phyloP scores from a whole-genome alignment of 30 jellyfish, hydroid and myxozoan genomes.

The Mastigias papua region DNA sequence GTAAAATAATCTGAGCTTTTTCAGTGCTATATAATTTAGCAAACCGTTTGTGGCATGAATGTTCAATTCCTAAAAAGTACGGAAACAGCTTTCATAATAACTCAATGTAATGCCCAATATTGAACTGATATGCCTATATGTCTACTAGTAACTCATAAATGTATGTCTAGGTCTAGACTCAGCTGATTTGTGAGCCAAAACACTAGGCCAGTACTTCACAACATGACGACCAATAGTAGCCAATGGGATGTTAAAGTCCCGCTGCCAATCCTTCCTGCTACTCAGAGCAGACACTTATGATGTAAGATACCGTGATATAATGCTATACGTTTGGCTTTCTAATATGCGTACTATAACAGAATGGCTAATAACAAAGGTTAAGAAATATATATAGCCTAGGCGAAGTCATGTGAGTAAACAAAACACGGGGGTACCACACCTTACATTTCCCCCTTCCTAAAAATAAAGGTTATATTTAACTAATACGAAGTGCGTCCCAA shows the following conservation, averaged over 20 bases:
- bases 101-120: not conserved
- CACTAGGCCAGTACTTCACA: not conserved
- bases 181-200: not conserved
- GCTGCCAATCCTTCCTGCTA: not conserved
- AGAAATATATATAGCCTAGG: conserved; percentile 1
- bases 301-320: conserved; percentile 10
- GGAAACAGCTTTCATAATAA: too few relatives aligned
- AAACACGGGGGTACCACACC: conserved; percentile 53
- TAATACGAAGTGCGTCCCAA: conserved; percentile 29
- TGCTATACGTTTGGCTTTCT: conserved; percentile 6
- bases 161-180: not conserved
- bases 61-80: too few relatives aligned
- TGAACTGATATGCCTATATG: not conserved
- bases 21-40: too few relatives aligned
- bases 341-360: conserved; percentile 4
- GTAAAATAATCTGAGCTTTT: not conserved
- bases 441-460: conserved; percentile 58
- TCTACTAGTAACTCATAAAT: too few relatives aligned
- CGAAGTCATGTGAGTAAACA: conserved; percentile 1
- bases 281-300: too few relatives aligned
- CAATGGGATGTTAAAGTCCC: not conserved
- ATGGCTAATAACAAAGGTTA: conserved; percentile 10
- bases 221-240: not conserved
- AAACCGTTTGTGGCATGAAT: too few relatives aligned
- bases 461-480: not conserved